Evolutionary conservation across 2,113 vertebrate genomes (phyloP).

Genomic region (Megaceryle torquata): DNA sequence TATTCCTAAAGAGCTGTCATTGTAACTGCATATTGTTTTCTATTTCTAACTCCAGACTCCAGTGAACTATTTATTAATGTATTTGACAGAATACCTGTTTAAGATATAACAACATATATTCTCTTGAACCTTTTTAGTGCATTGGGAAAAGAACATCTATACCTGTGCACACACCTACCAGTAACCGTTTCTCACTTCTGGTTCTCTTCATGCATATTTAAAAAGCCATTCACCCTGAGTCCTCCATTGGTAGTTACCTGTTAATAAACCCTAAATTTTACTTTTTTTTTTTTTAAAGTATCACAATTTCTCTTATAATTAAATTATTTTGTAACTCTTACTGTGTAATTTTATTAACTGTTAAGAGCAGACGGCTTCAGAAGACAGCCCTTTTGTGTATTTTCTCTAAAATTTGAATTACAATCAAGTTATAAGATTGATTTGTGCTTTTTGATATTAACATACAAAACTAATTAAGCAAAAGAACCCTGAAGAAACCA

Average conservation of each 20-base stretch:
- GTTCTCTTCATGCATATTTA: background rate
- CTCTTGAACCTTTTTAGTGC: background rate
- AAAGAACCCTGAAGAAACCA: background rate
- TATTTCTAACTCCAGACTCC: background rate
- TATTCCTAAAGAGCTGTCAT: background rate
- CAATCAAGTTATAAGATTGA: background rate
- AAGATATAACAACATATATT: background rate
- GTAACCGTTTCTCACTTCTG: background rate
- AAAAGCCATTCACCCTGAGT: background rate
- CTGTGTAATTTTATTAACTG: background rate
- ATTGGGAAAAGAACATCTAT: background rate
- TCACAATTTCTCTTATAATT: background rate
- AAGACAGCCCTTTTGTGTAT: background rate
- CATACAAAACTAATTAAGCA: background rate
- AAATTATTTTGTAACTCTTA: background rate
- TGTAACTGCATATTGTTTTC: fast-evolving
- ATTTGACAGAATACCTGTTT: background rate
- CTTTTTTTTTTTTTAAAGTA: background rate
- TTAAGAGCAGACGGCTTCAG: background rate
- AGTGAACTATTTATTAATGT: background rate
- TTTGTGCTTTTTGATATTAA: background rate
- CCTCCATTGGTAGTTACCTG: background rate
- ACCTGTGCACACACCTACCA: background rate
- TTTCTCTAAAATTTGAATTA: background rate
- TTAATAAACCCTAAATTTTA: background rate